These are phyloP conservation scores for Bilobella aurantiaca DNA, from an alignment of 1,140 invertebrate genomes.

Conservation along the genomic window DNA sequence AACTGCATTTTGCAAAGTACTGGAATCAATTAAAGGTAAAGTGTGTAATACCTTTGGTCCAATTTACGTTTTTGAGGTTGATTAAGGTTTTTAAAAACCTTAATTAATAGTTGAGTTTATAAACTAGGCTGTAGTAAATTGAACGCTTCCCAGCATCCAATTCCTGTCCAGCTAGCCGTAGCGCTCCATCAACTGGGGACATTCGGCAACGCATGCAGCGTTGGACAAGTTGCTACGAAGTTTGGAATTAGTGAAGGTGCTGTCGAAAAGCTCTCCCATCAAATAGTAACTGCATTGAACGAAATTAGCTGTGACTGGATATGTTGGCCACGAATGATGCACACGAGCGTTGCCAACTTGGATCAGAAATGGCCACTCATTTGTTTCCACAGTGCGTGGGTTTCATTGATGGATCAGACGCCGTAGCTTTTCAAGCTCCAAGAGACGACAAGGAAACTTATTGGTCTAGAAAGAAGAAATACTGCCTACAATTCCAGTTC, in stretches of 20 bases:
- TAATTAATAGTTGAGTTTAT: neutral
- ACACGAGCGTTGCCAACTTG: neutral
- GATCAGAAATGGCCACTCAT: neutral
- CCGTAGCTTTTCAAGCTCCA: conserved; percentile 3
- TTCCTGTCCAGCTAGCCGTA: conserved; percentile 15
- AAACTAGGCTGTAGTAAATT: neutral
- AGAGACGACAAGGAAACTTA: conserved; percentile 7
- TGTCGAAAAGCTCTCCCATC: conserved; percentile 8
- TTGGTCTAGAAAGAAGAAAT: conserved; percentile 8
- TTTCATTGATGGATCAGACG: conserved; percentile 13
- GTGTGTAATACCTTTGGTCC: neutral
- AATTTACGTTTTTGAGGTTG: neutral
- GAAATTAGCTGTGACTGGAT: neutral
- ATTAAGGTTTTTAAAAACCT: neutral
- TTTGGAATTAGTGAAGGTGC: conserved; percentile 16
- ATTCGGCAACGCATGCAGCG: conserved; percentile 12
- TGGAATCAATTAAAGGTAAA: conserved; percentile 4
- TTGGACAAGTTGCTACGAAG: conserved; percentile 10
- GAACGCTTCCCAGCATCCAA: neutral
- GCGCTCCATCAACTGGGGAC: conserved; percentile 9
- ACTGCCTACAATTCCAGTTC: conserved; percentile 12
- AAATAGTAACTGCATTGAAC: neutral
- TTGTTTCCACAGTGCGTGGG: conserved; percentile 12
- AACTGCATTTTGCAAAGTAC: neutral
- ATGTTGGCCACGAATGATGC: neutral